Percentiles rank a stretch among this genome's conserved stretches.
Conservation (phyloP, 2,113 vertebrate species). For the Glaucidium brasilianum region DNA sequence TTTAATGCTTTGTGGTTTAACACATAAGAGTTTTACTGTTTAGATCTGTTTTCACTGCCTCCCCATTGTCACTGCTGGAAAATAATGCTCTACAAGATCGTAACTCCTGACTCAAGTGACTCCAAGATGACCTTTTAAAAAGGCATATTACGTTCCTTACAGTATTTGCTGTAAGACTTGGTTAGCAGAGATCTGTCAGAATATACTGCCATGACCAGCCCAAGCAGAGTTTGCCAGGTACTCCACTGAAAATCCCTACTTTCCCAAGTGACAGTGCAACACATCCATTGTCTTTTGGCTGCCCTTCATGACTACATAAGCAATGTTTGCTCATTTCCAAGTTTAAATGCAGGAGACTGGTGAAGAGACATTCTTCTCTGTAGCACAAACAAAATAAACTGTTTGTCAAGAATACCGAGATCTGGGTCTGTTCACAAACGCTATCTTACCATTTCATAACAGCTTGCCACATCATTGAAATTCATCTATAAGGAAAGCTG, state of each 20-base stretch:
- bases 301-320: background rate
- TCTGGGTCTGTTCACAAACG: background rate
- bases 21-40: background rate
- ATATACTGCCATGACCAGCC: background rate
- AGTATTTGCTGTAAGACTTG: background rate
- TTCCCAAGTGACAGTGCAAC: background rate
- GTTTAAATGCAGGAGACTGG: background rate
- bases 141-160: background rate
- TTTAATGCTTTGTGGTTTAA: conserved; percentile 27
- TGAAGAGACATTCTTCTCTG: background rate
- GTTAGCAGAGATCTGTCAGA: background rate
- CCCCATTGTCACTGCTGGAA: background rate
- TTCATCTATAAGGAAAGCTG: background rate
- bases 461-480: conserved; percentile 26
- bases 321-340: background rate
- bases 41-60: background rate
- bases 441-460: background rate
- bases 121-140: background rate
- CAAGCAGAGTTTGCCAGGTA: background rate
- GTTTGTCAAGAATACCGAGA: background rate
- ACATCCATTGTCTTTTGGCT: background rate
- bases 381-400: background rate
- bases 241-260: background rate
- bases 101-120: background rate
- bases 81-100: background rate